Percentiles rank a stretch among this genome's conserved stretches.
These are phyloP conservation scores for Marmota monax DNA, from an alignment of 2,113 vertebrate genomes.

Conservation along the genomic window DNA sequence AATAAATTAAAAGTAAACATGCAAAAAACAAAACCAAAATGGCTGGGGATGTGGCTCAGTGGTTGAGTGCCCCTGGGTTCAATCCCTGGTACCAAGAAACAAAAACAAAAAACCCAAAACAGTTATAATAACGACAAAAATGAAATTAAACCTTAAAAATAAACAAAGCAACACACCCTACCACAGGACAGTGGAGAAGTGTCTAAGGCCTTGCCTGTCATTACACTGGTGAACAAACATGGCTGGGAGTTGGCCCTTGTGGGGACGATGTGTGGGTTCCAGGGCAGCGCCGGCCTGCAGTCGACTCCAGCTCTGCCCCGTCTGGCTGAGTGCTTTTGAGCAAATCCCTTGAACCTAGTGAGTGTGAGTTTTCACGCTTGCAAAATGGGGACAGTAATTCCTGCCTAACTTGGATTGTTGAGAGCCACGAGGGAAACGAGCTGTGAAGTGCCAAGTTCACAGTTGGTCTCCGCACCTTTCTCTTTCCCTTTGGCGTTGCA, in stretches of 20 bases:
- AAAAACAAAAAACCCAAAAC: too few species aligned
- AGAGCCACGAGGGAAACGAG: not conserved
- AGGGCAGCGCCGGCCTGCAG: not conserved
- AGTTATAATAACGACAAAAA: not conserved
- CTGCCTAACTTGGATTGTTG: not conserved
- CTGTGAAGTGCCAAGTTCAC: not conserved
- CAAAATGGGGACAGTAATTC: not conserved
- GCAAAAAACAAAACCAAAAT: too few species aligned
- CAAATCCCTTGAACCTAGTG: too few species aligned
- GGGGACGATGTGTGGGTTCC: fast-evolving
- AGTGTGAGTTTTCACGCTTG: not conserved
- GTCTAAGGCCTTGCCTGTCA: fast-evolving
- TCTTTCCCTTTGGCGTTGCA: not conserved
- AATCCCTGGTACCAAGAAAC: too few species aligned
- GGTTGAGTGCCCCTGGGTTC: too few species aligned
- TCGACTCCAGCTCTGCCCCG: not conserved
- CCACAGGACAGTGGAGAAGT: not conserved
- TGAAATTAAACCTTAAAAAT: not conserved
- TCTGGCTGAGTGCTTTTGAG: not conserved
- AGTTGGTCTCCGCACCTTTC: not conserved
- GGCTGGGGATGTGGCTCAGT: too few species aligned
- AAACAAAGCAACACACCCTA: too few species aligned
- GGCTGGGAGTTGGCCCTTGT: not conserved
- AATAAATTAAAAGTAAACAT: constrained; percentile 88
- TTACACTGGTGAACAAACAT: not conserved